Evolutionary conservation across 2,888 invertebrate genomes (phyloP), one percentile per base, ranked within the genome.

Genomic region (Branchipolynoe longqiensis): DNA sequence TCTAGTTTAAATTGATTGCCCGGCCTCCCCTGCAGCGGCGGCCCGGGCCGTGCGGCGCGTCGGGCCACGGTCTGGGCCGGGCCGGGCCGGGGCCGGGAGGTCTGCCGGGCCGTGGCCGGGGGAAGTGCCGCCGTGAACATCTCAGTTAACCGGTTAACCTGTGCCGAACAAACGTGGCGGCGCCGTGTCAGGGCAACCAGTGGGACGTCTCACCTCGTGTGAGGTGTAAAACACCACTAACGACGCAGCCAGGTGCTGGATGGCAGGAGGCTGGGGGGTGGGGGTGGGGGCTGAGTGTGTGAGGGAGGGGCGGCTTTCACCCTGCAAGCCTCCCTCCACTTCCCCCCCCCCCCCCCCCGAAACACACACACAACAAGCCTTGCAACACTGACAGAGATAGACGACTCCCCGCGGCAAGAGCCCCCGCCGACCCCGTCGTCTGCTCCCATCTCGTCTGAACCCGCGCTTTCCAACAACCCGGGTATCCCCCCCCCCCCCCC

Each of bases 221-320:
- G 36, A 69, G 69, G 36, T 69, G 69, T 69, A 36, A 69, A 33
- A 38, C 36, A 69, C 33, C 38, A 22, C 69, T 69, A 69, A 69
- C 69, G 69, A 69, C 38, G 38, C 36, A n/a, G 18, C 69, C 69
- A 69, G 69, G 69, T 69, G 69, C 38, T 33, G 18, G 38, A 25
- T 31, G 62, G 18, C 28, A 62, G 62, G 62, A 31, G 22, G 62
- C 12, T 2, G 25, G 28, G 62, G 3, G 62, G 22, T 62, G 18
- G 25, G 14, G 22, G 38, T 33, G 69, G 33, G 69, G 12, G 8
- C 18, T 0, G 36, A 69, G 36, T 69, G 2, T n/a, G n/a, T n/a
- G n/a, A n/a, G n/a, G n/a, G n/a, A n/a, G n/a, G n/a, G n/a, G n/a
- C n/a, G n/a, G n/a, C n/a, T n/a, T n/a, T n/a, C n/a, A n/a, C n/a